phyloP scores from a whole-genome alignment of 2,113 vertebrate genomes.

The Spea multiplicata region DNA sequence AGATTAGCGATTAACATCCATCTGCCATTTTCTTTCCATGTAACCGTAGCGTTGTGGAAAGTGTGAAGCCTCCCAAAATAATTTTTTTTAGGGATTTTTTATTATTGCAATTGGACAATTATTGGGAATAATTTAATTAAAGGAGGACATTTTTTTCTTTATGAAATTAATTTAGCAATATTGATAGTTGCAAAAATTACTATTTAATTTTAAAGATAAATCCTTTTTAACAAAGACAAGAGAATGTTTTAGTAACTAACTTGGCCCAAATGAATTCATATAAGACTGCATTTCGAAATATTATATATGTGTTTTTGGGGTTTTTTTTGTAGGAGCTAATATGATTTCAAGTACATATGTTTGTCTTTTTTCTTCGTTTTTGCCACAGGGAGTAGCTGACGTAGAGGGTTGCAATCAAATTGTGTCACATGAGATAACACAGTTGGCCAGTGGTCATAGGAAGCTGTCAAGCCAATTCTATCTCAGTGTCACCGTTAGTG shows the following conservation, averaged over 20 bases:
- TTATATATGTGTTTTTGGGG: no score
- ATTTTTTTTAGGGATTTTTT: no score
- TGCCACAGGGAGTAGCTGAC: no score
- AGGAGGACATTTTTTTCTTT: slow-evolving; percentile 37
- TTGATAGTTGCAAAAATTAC: neutral
- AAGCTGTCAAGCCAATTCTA: no score
- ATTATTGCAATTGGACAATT: neutral
- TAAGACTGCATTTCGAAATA: neutral
- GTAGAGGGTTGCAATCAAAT: no score
- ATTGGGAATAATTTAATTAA: slow-evolving; percentile 10
- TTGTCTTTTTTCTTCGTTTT: no score
- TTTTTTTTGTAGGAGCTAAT: no score
- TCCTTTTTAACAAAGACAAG: slow-evolving; percentile 20
- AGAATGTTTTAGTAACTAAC: no score
- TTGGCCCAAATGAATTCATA: neutral
- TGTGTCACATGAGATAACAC: no score
- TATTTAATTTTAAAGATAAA: slow-evolving; percentile 28
- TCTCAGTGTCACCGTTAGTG: no score
- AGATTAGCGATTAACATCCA: slow-evolving; percentile 15
- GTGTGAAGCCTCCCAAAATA: neutral
- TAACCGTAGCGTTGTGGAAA: neutral
- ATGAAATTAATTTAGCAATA: slow-evolving; percentile 27
- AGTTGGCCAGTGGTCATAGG: no score
- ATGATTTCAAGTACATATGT: no score
- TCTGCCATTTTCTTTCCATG: slow-evolving; percentile 24